These are phyloP conservation scores for Athene cunicularia DNA, from an alignment of 2,113 vertebrate genomes.

Conservation along the genomic window DNA sequence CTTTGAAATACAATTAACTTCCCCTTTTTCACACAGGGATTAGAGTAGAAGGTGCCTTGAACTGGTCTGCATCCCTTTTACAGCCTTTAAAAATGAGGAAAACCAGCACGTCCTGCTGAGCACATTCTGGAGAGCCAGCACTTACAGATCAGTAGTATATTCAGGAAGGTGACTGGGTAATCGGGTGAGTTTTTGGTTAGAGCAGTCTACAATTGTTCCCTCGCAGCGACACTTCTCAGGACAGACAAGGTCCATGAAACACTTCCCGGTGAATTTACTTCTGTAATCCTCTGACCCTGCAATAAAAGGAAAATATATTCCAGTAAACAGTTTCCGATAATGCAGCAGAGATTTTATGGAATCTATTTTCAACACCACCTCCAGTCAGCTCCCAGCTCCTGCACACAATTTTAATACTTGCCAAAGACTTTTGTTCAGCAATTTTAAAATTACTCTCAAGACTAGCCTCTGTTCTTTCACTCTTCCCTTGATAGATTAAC, in stretches of 20 bases:
- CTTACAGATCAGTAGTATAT: slow-evolving; percentile 94
- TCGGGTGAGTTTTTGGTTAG: slow-evolving; percentile 90
- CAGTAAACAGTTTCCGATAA: background rate
- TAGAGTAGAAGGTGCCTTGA: background rate
- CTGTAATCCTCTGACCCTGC: slow-evolving; percentile 94
- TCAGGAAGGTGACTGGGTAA: slow-evolving; percentile 90
- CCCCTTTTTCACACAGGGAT: background rate
- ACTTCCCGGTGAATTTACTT: slow-evolving; percentile 89
- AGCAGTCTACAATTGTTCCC: slow-evolving; percentile 94
- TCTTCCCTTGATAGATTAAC: background rate
- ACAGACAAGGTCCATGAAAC: slow-evolving; percentile 95
- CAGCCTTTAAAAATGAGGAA: background rate
- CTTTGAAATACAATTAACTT: background rate
- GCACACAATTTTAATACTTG: background rate
- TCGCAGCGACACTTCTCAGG: slow-evolving; percentile 95
- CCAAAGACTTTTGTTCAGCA: background rate
- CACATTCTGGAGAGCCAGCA: background rate
- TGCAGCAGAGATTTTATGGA: background rate
- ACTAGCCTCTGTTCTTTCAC: background rate
- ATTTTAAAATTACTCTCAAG: background rate
- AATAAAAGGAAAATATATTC: slow-evolving; percentile 30
- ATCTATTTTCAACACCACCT: background rate
- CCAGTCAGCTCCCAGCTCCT: background rate
- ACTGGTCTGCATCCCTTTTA: background rate
- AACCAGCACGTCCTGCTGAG: background rate